These are phyloP conservation scores for Macrophya annulata DNA, from an alignment of 2,888 invertebrate genomes.

Conservation along the genomic window DNA sequence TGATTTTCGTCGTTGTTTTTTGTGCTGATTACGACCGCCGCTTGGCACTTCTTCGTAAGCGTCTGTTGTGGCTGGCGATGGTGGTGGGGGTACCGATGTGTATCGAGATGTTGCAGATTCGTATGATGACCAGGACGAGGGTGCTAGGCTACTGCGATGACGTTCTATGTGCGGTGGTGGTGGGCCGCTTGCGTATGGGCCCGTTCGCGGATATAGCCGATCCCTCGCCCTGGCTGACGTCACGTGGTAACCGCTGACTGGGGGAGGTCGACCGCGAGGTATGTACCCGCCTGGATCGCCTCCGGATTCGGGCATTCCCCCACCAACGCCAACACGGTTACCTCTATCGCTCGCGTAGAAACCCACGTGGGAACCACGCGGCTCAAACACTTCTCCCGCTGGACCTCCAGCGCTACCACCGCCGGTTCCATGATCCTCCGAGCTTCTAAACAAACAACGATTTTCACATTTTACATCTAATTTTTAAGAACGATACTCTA, in stretches of 20 bases:
- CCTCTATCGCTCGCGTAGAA: conserved; percentile 75
- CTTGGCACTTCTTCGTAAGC: conserved; percentile 73
- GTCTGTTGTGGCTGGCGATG: conserved; percentile 74
- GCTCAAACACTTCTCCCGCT: conserved; percentile 70
- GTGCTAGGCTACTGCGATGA: conserved; percentile 73
- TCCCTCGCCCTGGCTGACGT: conserved; percentile 78
- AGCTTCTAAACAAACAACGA: conserved; percentile 71
- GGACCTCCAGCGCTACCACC: conserved; percentile 67
- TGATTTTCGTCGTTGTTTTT: conserved; percentile 77
- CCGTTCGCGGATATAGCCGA: conserved; percentile 76
- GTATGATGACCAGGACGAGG: conserved; percentile 76
- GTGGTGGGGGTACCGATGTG: conserved; percentile 74
- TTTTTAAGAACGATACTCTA: too few species aligned
- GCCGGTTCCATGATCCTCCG: conserved; percentile 76
- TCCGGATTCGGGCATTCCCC: conserved; percentile 68
- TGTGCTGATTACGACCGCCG: conserved; percentile 65
- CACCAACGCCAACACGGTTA: conserved; percentile 74
- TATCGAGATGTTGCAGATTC: conserved; percentile 75
- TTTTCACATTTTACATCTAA: neutral
- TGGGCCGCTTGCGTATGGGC: conserved; percentile 77
- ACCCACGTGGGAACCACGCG: conserved; percentile 79
- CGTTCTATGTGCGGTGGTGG: conserved; percentile 76
- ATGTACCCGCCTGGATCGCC: conserved; percentile 76
- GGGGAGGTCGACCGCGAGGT: conserved; percentile 75
- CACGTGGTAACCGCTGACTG: conserved; percentile 75